A percentile compares a stretch with the other conserved stretches of the same genome.
These are phyloP conservation scores for Cotesia glomerata DNA, from an alignment of 1,140 invertebrate species.

Conservation along the genomic window DNA sequence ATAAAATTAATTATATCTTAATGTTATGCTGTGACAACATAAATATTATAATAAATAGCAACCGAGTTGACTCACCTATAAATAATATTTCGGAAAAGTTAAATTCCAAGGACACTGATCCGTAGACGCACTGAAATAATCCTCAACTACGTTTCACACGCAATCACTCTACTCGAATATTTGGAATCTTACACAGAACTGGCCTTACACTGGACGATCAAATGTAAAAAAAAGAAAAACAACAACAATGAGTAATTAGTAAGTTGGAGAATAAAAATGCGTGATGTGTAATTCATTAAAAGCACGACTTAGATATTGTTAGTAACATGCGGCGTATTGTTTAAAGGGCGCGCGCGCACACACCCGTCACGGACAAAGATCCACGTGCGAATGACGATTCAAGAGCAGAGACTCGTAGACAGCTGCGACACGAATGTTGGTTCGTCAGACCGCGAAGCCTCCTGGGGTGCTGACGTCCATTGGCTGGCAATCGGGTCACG, in stretches of 20 bases:
- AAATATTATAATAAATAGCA: no score
- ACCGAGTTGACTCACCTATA: no score
- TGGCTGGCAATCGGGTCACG: slow-evolving; percentile 24
- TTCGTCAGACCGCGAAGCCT: slow-evolving; percentile 32
- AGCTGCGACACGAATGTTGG: slow-evolving; percentile 44
- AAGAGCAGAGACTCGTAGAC: slow-evolving; percentile 40
- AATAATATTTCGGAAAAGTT: no score
- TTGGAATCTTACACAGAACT: not conserved
- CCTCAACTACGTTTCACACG: not conserved
- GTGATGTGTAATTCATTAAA: no score
- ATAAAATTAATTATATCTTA: no score
- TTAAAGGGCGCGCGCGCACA: slow-evolving; percentile 25
- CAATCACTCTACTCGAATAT: not conserved
- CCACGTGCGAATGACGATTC: slow-evolving; percentile 60
- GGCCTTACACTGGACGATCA: no score
- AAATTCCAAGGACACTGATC: no score
- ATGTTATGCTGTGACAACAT: no score
- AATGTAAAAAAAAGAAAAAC: no score
- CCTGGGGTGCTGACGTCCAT: slow-evolving; percentile 33
- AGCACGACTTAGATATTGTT: not conserved
- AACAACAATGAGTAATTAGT: no score
- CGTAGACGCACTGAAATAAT: no score
- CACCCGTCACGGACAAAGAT: slow-evolving; percentile 51
- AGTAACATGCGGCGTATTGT: slow-evolving; percentile 19
- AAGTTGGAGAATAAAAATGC: no score